These are phyloP conservation scores for Ptilonorhynchus violaceus DNA, from an alignment of 2,113 vertebrate genomes.

Conservation along the genomic window DNA sequence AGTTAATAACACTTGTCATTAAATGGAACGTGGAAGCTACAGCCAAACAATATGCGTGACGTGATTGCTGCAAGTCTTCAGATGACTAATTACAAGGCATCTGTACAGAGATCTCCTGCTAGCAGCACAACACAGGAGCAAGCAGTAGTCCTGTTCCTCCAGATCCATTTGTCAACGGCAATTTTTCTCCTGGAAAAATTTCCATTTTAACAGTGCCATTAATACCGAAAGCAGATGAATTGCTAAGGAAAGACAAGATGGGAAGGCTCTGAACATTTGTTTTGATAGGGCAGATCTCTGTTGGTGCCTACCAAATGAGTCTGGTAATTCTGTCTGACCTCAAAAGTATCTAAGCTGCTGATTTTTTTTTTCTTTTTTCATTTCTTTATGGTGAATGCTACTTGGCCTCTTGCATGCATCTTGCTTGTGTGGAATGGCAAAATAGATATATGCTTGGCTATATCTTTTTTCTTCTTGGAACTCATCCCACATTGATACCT, in stretches of 20 bases:
- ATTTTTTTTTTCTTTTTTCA: neutral
- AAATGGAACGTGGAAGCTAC: slow-evolving; percentile 57
- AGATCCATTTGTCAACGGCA: slow-evolving; percentile 38
- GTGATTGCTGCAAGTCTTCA: slow-evolving; percentile 43
- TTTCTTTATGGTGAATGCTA: neutral
- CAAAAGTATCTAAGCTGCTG: neutral
- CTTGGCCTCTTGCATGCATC: neutral
- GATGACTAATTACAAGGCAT: slow-evolving; percentile 68
- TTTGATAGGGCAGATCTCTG: slow-evolving; percentile 33
- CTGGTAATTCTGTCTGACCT: slow-evolving; percentile 17
- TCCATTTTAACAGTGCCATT: neutral
- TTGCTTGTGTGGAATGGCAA: neutral
- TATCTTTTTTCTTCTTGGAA: neutral
- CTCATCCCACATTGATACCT: neutral
- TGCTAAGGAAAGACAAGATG: neutral
- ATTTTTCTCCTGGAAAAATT: slow-evolving; percentile 14
- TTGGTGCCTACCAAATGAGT: slow-evolving; percentile 1
- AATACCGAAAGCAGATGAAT: neutral
- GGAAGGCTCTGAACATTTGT: neutral
- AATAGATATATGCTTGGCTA: neutral
- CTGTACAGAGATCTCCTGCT: slow-evolving; percentile 52
- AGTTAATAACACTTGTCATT: slow-evolving; percentile 66
- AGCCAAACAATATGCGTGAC: slow-evolving; percentile 57
- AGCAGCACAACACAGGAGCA: slow-evolving; percentile 25
- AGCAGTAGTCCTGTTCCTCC: slow-evolving; percentile 23